Evolutionary conservation across 1,140 invertebrate species (phyloP), one percentile per base, ranked within the genome.

Genomic region (Cydia fagiglandana): DNA sequence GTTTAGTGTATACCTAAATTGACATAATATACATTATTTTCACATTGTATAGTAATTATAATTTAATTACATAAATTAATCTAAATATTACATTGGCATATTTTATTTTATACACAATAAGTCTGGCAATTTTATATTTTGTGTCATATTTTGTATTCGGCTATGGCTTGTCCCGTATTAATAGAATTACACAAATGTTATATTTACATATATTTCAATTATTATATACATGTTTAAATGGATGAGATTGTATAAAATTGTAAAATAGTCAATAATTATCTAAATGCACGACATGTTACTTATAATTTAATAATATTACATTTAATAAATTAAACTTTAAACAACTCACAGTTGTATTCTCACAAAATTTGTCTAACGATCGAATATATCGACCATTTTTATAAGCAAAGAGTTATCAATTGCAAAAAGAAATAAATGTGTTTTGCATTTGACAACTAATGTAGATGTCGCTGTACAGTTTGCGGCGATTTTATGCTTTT

Each of bases 211-310:
- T 10, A 17, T 17, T 17, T 7, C 6, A 61, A 47, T 47, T 47
- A 24, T 61, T 61, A 61, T 61, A 61, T 61, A 61, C 56, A 61
- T 7, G 20, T 61, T 12, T 61, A 24, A 17, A 41, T 70, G 66
- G 30, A 34, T 70, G 66, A 41, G 17, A 3, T 70, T 41, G 66
- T 70, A 70, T 70, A 70, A 70, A 70, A 70, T 70, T 70, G 66
- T 38, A 70, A 70, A 70, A 70, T 41, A 70, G 30, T 17, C n/a
- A 24, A 61, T 61, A 61, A 61, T 61, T 24, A 61, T 61, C 56
- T 61, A 61, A 61, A 61, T 61, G 56, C 56, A 61, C 15, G 53
- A 56, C 56, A 61, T 24, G 20, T 70, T 70, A 34, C 28, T 53
- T 70, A 70, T 20, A 70, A 70, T 17, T 47, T 20, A 74, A 74